These are phyloP conservation scores for Nothocercus julius DNA, from an alignment of 2,113 vertebrate genomes.

Conservation along the genomic window DNA sequence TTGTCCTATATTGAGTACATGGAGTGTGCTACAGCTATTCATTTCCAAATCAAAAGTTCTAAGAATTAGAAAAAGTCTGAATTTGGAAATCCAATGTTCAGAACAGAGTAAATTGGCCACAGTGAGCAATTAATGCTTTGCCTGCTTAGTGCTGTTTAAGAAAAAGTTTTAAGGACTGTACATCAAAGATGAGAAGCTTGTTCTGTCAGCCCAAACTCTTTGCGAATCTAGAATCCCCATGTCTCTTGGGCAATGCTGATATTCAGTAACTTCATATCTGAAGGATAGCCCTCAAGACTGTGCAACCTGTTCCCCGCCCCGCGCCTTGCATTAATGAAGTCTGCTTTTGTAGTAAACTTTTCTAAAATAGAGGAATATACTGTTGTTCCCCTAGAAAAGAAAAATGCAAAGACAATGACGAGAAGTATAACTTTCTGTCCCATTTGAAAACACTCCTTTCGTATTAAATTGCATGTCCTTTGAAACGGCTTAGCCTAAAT, in stretches of 20 bases:
- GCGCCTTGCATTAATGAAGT: background rate
- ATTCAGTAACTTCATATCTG: background rate
- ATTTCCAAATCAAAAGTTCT: background rate
- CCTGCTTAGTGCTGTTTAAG: background rate
- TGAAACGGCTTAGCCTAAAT: background rate
- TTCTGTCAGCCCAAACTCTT: background rate
- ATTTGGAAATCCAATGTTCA: background rate
- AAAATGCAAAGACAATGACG: background rate
- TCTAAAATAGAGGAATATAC: background rate
- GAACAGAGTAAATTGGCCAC: background rate
- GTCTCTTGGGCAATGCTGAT: background rate
- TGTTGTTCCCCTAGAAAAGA: background rate
- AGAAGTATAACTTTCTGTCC: background rate
- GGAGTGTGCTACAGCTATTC: background rate
- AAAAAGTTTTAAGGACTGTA: background rate
- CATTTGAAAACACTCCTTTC: background rate
- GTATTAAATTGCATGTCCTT: background rate
- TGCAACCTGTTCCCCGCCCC: background rate
- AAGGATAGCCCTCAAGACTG: background rate
- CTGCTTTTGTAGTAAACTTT: background rate
- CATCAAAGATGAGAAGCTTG: rapidly evolving
- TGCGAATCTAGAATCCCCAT: background rate
- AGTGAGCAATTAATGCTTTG: background rate
- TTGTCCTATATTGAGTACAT: background rate
- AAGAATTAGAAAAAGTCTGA: background rate